Evolutionary conservation across 2,797 vertebrate species (phyloP), one percentile per base, ranked within the genome.

Genomic region (Sciaenops ocellatus): DNA sequence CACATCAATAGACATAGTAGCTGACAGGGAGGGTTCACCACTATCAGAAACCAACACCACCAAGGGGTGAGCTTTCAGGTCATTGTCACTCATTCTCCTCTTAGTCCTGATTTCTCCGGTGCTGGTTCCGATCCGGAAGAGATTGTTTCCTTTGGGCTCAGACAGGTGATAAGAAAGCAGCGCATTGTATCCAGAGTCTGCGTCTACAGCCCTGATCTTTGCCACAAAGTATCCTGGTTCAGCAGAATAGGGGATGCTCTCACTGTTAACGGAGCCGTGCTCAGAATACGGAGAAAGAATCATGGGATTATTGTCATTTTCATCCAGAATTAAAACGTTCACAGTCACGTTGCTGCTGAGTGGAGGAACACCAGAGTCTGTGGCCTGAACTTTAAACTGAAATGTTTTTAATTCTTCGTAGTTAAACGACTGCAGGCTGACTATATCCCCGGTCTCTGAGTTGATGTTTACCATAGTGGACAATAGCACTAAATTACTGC

Each of bases 401-500:
- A 42, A 42, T 3, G 42, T 42, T 10, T 51, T 51, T 51, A 51
- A 11, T 4, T 51, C 48, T 0, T 94, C 93, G 20, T 72, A 85
- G 73, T 94, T 87, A 73, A 92, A 92, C 3, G 89, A 85, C 56
- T 87, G 80, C 47, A 93, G 57, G 6, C 73, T 87, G 71, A 83
- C 74, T 26, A 92, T 64, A 3, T 92, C 90, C 47, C 92, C 92
- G n/a, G 82, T 93, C 28, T 87, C 84, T 30, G 89, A 85, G 80
- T 93, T 87, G 1, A 93, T 85, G 41, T 81, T 87, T 0, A 92
- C 20, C 65, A 86, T 63, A 17, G 82, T 65, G 0, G 78, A 77
- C 0, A 85, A 9, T 0, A 76, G 70, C 5, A 69, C 9, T 18
- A 50, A 28, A 1, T 86, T 44, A 47, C 20, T 73, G 5, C 34